A percentile compares a stretch with the other conserved stretches of the same genome.
Evolutionary conservation across 2,888 invertebrate genomes (phyloP).

Genomic region (Agrotis segetum): DNA sequence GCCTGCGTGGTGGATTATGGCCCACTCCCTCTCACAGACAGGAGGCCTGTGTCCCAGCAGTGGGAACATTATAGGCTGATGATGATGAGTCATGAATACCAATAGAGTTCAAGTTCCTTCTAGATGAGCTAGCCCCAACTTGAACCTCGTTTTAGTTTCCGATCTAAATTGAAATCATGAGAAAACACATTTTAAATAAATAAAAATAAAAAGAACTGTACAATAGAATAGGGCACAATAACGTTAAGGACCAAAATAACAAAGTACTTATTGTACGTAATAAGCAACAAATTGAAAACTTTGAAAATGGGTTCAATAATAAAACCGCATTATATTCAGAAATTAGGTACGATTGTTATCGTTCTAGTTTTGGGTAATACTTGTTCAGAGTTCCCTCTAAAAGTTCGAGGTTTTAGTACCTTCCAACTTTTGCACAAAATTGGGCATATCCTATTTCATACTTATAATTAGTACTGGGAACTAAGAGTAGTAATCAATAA

Average conservation of each 20-base stretch:
- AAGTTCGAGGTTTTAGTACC: slow-evolving; percentile 29
- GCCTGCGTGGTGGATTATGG: too few species aligned
- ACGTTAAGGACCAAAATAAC: not conserved
- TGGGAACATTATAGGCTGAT: too few species aligned
- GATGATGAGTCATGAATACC: not conserved
- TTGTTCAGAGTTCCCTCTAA: slow-evolving; percentile 34
- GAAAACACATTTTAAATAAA: not conserved
- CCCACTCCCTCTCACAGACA: too few species aligned
- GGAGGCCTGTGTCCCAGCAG: too few species aligned
- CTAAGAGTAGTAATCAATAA: slow-evolving; percentile 38
- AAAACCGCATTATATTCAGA: slow-evolving; percentile 36
- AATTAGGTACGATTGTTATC: slow-evolving; percentile 44
- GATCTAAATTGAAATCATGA: too few species aligned
- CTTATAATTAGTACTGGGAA: slow-evolving; percentile 26
- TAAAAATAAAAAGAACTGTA: not conserved
- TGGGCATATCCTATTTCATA: slow-evolving; percentile 36
- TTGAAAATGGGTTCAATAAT: slow-evolving; percentile 20
- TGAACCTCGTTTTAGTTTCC: too few species aligned
- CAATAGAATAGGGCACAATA: not conserved
- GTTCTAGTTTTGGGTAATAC: slow-evolving; percentile 23
- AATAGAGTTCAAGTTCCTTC: too few species aligned
- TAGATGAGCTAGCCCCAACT: too few species aligned
- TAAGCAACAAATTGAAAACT: slow-evolving; percentile 22
- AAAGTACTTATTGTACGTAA: not conserved
- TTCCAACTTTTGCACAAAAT: slow-evolving; percentile 40